phyloP scores from a whole-genome alignment of 1,140 invertebrate genomes.

The Copidosoma floridanum region DNA sequence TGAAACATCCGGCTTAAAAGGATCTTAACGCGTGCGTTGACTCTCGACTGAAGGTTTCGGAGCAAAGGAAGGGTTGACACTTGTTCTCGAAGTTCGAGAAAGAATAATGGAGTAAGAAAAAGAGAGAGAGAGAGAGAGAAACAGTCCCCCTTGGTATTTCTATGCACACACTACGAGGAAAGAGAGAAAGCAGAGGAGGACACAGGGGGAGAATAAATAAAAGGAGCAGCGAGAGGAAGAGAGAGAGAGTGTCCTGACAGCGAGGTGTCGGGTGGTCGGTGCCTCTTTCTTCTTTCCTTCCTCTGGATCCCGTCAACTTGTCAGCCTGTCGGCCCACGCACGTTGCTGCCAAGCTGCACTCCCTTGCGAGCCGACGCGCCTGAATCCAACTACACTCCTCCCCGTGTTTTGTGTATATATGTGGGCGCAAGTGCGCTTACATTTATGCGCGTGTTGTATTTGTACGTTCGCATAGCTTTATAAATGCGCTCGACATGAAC shows the following conservation, averaged over 20 bases:
- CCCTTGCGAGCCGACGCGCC: too few relatives aligned
- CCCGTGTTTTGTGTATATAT: too few relatives aligned
- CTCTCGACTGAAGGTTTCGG: too few relatives aligned
- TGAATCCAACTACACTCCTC: too few relatives aligned
- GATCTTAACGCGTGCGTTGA: background rate
- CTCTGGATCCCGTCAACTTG: conserved; percentile 47
- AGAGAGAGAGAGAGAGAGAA: conserved; percentile 4
- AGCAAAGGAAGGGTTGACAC: background rate
- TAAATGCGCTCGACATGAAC: too few relatives aligned
- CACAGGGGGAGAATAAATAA: conserved; percentile 13
- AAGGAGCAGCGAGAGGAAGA: conserved; percentile 41
- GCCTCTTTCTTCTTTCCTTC: conserved; percentile 7
- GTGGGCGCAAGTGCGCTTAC: too few relatives aligned
- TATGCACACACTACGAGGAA: too few relatives aligned
- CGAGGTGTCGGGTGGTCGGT: conserved; percentile 54
- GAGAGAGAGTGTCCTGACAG: conserved; percentile 50
- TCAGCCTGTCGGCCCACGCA: conserved; percentile 55
- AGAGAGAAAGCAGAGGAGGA: conserved; percentile 18
- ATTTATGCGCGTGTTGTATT: too few relatives aligned
- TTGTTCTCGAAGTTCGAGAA: background rate
- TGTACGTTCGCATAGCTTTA: too few relatives aligned
- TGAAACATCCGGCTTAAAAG: background rate
- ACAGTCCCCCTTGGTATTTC: too few relatives aligned
- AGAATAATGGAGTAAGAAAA: conserved; percentile 10
- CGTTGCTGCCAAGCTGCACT: conserved; percentile 40